These are phyloP conservation scores for Zosterops lateralis DNA, from an alignment of 2,113 vertebrate genomes.

Conservation along the genomic window DNA sequence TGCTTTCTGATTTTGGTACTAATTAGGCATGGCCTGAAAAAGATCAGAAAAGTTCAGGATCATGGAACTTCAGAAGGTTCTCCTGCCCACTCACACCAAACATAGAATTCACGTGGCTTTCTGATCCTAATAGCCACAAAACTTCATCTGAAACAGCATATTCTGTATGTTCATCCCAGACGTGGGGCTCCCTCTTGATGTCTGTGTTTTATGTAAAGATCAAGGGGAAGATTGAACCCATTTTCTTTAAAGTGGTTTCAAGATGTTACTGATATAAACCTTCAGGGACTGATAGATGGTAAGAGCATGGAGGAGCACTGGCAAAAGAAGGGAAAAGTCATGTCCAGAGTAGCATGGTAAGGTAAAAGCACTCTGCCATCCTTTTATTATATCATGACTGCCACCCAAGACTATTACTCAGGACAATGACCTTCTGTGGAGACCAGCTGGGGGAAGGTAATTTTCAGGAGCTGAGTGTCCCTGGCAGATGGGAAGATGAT, in stretches of 20 bases:
- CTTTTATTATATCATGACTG: not conserved
- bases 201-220: slow-evolving; percentile 49
- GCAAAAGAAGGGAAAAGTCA: not conserved
- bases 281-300: slow-evolving; percentile 2
- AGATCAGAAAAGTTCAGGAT: slow-evolving; percentile 58
- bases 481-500: not conserved
- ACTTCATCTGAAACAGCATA: slow-evolving; percentile 48
- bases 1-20: slow-evolving; percentile 40
- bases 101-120: slow-evolving; percentile 12
- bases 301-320: not conserved
- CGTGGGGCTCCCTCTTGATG: slow-evolving; percentile 38
- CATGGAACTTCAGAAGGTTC: slow-evolving; percentile 31
- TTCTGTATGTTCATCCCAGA: slow-evolving; percentile 55
- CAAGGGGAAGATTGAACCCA: slow-evolving; percentile 48
- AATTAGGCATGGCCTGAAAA: slow-evolving; percentile 65
- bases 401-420: not conserved
- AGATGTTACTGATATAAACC: slow-evolving; percentile 32
- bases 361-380: not conserved
- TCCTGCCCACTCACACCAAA: not conserved
- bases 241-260: slow-evolving; percentile 52
- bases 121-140: slow-evolving; percentile 53
- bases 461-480: not conserved
- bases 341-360: not conserved
- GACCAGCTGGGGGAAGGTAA: not conserved
- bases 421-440: not conserved